Percentiles rank a stretch among this genome's conserved stretches.
Evolutionary conservation across 2,113 vertebrate species (phyloP).

Genomic region (Bagarius yarrelli): DNA sequence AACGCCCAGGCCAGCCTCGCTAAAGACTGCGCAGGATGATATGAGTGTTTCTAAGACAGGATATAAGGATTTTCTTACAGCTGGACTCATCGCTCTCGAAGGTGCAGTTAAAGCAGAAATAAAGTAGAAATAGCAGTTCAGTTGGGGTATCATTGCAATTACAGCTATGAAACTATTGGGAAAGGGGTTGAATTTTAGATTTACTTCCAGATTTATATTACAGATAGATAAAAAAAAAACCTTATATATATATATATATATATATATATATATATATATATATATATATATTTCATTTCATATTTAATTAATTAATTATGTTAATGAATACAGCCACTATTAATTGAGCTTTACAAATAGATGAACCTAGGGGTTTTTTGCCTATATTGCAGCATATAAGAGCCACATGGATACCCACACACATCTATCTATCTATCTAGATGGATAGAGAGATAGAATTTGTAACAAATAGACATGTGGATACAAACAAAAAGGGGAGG

Average conservation of each 20-base stretch:
- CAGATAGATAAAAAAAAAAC: neutral
- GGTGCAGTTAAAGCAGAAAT: slow-evolving; percentile 24
- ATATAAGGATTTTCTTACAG: slow-evolving; percentile 30
- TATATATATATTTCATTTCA: too few species aligned
- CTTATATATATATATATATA: neutral
- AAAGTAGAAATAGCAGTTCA: slow-evolving; percentile 12
- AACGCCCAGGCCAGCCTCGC: slow-evolving; percentile 9
- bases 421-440: too few species aligned
- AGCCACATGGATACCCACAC: too few species aligned
- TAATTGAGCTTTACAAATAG: too few species aligned
- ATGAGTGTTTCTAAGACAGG: neutral
- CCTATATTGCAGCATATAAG: slow-evolving; percentile 5
- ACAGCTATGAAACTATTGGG: slow-evolving; percentile 13
- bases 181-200: slow-evolving; percentile 12
- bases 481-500: too few species aligned
- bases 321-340: too few species aligned
- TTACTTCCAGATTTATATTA: slow-evolving; percentile 18
- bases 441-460: too few species aligned
- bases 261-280: neutral
- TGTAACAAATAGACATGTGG: too few species aligned
- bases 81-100: slow-evolving; percentile 8
- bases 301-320: too few species aligned
- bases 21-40: slow-evolving; percentile 16
- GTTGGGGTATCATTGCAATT: neutral
- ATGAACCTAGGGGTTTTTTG: too few species aligned